Evolutionary conservation across 1,140 invertebrate species (phyloP).

Genomic region (Mycetomoellerius zeteki): DNA sequence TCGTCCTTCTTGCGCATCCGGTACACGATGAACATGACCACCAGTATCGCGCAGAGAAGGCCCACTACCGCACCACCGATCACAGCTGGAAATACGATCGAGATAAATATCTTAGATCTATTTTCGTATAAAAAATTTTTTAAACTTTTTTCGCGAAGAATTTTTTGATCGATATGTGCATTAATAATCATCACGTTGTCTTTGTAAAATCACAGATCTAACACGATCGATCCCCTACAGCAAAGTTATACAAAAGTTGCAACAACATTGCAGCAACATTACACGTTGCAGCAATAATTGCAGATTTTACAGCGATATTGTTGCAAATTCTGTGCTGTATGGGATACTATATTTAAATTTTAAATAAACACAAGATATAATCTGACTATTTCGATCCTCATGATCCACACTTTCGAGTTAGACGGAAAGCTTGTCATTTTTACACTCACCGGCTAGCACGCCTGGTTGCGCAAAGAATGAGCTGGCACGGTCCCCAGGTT

Average conservation of each 20-base stretch:
- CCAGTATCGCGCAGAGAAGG: slow-evolving; percentile 97
- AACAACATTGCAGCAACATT: too few relatives aligned
- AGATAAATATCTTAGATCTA: slow-evolving; percentile 19
- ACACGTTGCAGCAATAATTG: too few relatives aligned
- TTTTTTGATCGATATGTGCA: not conserved
- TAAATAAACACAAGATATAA: not conserved
- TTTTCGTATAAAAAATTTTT: not conserved
- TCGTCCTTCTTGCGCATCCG: slow-evolving; percentile 99
- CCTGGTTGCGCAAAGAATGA: slow-evolving; percentile 98
- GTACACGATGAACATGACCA: slow-evolving; percentile 99
- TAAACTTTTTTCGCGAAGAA: not conserved
- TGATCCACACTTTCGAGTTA: slow-evolving; percentile 1
- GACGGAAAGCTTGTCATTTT: slow-evolving; percentile 63
- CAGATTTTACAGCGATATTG: too few relatives aligned
- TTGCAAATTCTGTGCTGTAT: too few relatives aligned
- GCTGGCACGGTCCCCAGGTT: slow-evolving; percentile 93
- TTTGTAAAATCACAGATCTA: not conserved
- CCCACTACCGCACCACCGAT: slow-evolving; percentile 99
- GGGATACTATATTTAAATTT: not conserved
- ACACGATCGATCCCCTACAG: too few relatives aligned
- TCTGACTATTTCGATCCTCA: not conserved
- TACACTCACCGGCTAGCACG: slow-evolving; percentile 93
- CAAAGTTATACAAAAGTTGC: too few relatives aligned
- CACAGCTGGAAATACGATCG: slow-evolving; percentile 91
- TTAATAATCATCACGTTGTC: not conserved